These are phyloP conservation scores for Catostomus latipinnis DNA, from an alignment of 2,797 vertebrate species.

Conservation along the genomic window DNA sequence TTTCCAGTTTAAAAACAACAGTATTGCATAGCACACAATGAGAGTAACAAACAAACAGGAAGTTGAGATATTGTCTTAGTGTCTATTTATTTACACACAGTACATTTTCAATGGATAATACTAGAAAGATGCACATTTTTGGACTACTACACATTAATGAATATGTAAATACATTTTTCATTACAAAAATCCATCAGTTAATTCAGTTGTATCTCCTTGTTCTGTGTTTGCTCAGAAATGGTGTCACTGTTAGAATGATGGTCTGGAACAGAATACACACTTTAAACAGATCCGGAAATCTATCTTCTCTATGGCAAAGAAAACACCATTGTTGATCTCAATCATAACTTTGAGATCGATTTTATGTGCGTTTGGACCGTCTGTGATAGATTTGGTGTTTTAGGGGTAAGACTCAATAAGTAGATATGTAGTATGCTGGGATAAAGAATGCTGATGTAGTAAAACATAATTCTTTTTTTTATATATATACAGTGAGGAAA, in stretches of 20 bases:
- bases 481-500: too few species aligned
- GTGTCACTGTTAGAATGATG: constrained; percentile 95
- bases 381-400: constrained; percentile 91
- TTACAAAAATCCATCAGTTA: neutral
- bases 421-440: too few species aligned
- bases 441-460: too few species aligned
- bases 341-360: constrained; percentile 97
- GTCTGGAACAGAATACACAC: constrained; percentile 91
- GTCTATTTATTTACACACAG: neutral
- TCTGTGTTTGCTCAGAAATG: constrained; percentile 81
- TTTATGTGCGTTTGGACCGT: constrained; percentile 97
- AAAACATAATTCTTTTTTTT: too few species aligned
- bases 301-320: constrained; percentile 87
- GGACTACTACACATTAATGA: neutral
- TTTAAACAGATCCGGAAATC: constrained; percentile 87
- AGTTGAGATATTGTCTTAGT: too few species aligned
- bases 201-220: neutral
- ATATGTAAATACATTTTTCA: neutral
- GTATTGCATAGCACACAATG: neutral
- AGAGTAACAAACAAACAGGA: neutral
- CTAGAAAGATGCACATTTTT: neutral
- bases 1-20: constrained; percentile 34
- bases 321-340: constrained; percentile 92
- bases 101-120: neutral
- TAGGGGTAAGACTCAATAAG: constrained; percentile 85